A percentile compares a stretch with the other conserved stretches of the same genome.
phyloP scores from a whole-genome alignment of 2,888 invertebrate genomes.

The Latheticus oryzae region DNA sequence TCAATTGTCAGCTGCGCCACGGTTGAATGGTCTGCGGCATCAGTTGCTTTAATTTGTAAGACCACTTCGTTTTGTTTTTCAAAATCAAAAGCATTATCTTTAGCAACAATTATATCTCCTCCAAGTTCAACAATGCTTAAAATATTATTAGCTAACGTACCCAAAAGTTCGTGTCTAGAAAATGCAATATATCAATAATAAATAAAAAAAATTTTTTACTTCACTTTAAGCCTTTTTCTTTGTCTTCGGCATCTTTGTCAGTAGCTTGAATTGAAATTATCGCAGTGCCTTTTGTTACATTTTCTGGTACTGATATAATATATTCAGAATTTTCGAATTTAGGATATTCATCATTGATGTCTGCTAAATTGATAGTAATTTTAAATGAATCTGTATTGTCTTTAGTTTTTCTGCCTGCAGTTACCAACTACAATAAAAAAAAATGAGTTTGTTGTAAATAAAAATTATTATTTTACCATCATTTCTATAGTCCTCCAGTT shows the following conservation, averaged over 20 bases:
- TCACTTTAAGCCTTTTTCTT: constrained; percentile 18
- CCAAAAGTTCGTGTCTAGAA: constrained; percentile 69
- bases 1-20: constrained; percentile 71
- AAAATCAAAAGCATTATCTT: constrained; percentile 72
- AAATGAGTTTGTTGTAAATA: constrained; percentile 5
- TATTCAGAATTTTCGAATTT: constrained; percentile 67
- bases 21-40: constrained; percentile 66
- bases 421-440: constrained; percentile 60
- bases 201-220: constrained; percentile 6
- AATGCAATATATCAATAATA: constrained; percentile 34
- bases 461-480: constrained; percentile 9
- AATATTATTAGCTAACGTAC: constrained; percentile 61
- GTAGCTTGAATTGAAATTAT: constrained; percentile 70
- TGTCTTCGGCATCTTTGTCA: constrained; percentile 73
- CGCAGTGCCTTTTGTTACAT: constrained; percentile 65
- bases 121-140: constrained; percentile 67
- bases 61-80: constrained; percentile 71
- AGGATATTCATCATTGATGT: constrained; percentile 80
- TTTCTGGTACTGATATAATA: constrained; percentile 69
- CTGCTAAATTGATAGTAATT: constrained; percentile 69
- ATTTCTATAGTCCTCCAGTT: constrained; percentile 66
- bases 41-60: constrained; percentile 64
- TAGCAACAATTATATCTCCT: constrained; percentile 71
- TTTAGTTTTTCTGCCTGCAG: constrained; percentile 61
- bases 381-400: constrained; percentile 58